Evolutionary conservation across 2,888 invertebrate genomes (phyloP).

Genomic region (Epinotia ramella): DNA sequence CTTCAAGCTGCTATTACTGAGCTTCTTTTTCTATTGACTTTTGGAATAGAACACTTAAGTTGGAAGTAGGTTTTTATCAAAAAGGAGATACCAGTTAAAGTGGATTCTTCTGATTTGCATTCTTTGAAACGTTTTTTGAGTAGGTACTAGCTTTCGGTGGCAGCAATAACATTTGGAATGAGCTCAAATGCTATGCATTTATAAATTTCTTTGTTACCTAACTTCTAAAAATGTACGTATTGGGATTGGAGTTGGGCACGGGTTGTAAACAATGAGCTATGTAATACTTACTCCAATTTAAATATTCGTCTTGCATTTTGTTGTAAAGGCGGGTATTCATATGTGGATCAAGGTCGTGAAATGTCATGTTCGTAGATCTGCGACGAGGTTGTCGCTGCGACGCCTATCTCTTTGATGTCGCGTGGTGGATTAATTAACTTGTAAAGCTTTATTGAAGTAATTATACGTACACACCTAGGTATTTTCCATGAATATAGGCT

Average conservation of each 20-base stretch:
- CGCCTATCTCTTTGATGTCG: constrained; percentile 49
- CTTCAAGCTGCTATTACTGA: constrained; percentile 62
- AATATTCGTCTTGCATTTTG: constrained; percentile 9
- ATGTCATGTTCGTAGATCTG: constrained; percentile 47
- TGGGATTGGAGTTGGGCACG: no score
- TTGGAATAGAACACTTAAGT: constrained; percentile 11
- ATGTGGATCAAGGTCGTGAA: constrained; percentile 39
- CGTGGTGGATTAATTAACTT: constrained; percentile 32
- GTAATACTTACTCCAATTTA: not conserved
- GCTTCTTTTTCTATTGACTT: constrained; percentile 57
- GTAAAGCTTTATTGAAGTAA: constrained; percentile 24
- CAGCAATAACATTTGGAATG: constrained; percentile 31
- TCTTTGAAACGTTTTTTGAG: constrained; percentile 16
- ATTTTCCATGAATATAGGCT: constrained; percentile 9
- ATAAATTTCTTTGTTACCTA: no score
- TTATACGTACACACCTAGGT: constrained; percentile 6
- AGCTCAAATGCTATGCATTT: constrained; percentile 3
- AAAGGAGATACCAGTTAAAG: not conserved
- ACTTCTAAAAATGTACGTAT: no score
- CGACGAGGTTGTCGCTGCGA: constrained; percentile 47
- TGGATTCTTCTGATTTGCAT: constrained; percentile 15
- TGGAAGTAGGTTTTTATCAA: constrained; percentile 15
- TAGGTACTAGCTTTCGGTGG: not conserved
- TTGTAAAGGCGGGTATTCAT: not conserved
- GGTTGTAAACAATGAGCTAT: no score